Percentiles rank a stretch among this genome's conserved stretches.
Conservation (phyloP, 2,888 invertebrate species). For the Hermodice carunculata region DNA sequence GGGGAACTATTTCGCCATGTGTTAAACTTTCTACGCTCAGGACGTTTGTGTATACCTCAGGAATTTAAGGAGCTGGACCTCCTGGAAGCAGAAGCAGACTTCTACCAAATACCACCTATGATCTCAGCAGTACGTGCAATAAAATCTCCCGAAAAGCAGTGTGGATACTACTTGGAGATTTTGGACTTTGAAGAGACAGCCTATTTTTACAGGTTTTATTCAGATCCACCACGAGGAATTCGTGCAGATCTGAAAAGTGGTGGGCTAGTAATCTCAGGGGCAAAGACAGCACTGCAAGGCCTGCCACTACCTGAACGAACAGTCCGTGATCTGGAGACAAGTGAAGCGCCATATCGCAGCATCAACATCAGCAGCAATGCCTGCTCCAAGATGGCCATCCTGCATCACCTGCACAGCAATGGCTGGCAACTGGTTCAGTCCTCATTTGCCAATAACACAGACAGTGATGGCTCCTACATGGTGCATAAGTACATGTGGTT, state of each 20-base stretch:
- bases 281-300: constrained; percentile 36
- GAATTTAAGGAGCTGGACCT: constrained; percentile 51
- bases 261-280: constrained; percentile 48
- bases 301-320: constrained; percentile 46
- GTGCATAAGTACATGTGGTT: constrained; percentile 53
- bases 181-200: constrained; percentile 52
- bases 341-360: constrained; percentile 36
- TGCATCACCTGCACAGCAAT: constrained; percentile 43
- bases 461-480: constrained; percentile 52
- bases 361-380: constrained; percentile 39
- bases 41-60: constrained; percentile 47
- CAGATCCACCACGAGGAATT: constrained; percentile 45
- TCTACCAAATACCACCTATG: constrained; percentile 43
- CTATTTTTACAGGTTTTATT: constrained; percentile 50
- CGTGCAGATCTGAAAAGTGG: constrained; percentile 48
- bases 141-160: constrained; percentile 8
- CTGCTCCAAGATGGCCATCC: constrained; percentile 46
- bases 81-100: constrained; percentile 53
- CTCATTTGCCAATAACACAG: constrained; percentile 47
- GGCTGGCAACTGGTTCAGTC: constrained; percentile 46
- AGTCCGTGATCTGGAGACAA: constrained; percentile 39
- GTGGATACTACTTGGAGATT: constrained; percentile 47
- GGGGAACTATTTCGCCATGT: constrained; percentile 51
- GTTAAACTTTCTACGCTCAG: constrained; percentile 52
- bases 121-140: constrained; percentile 19